Percentiles rank a stretch among this genome's conserved stretches.
Evolutionary conservation across 2,113 vertebrate genomes (phyloP).

Genomic region (Hemiscyllium ocellatum): DNA sequence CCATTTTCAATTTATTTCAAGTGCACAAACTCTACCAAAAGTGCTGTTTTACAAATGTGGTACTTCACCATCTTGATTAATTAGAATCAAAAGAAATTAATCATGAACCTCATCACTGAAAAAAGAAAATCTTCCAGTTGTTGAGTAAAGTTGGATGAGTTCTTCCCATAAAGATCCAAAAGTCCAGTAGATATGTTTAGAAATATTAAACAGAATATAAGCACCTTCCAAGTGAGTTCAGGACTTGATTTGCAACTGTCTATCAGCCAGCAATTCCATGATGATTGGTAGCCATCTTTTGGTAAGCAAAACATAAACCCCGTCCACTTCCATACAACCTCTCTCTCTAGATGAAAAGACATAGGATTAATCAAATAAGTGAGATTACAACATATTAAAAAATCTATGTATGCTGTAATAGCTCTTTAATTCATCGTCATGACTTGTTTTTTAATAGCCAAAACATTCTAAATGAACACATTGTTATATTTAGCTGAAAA

Average conservation of each 20-base stretch:
- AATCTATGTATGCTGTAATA: background rate
- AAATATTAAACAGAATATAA: slow-evolving; percentile 38
- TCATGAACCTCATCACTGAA: slow-evolving; percentile 37
- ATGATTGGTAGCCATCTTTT: slow-evolving; percentile 37
- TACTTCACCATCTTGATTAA: slow-evolving; percentile 38
- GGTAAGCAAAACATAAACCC: slow-evolving; percentile 36
- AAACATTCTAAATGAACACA: background rate
- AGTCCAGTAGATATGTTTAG: slow-evolving; percentile 34
- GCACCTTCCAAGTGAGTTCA: slow-evolving; percentile 37
- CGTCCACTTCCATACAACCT: slow-evolving; percentile 36
- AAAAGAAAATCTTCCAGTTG: slow-evolving; percentile 34
- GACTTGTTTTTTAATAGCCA: background rate
- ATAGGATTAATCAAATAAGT: background rate
- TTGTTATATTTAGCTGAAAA: background rate
- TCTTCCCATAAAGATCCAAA: slow-evolving; percentile 37
- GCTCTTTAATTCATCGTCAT: background rate
- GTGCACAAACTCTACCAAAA: slow-evolving; percentile 38
- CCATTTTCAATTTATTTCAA: slow-evolving; percentile 38
- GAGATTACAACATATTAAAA: background rate
- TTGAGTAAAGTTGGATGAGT: slow-evolving; percentile 38
- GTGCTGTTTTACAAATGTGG: slow-evolving; percentile 38
- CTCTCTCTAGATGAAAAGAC: slow-evolving; percentile 26
- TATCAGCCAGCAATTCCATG: slow-evolving; percentile 36
- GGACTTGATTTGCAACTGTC: slow-evolving; percentile 34
- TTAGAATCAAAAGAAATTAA: slow-evolving; percentile 38